Evolutionary conservation across 2,113 vertebrate species (phyloP), one percentile per base, ranked within the genome.

Genomic region (Eudyptes chrysolophus): DNA sequence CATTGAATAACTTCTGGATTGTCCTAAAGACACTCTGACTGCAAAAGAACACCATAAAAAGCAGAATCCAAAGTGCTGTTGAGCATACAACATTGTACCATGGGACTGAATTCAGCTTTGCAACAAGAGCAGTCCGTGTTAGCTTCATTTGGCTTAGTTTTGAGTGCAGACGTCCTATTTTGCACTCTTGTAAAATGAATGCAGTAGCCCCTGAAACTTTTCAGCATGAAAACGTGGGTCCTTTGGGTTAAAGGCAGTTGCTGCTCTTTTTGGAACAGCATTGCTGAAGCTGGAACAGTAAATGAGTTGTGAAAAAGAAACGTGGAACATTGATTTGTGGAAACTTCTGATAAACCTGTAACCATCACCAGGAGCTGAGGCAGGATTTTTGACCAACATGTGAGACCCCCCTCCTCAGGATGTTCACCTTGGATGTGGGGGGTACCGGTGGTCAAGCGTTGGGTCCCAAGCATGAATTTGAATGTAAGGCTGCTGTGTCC

Each of bases 371-470:
- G 65, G 64, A 68, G 14, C 55, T 52, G 32, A 52, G 42, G 55
- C 34, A 36, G 55, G 44, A 22, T 49, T 89, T 85, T 81, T 81
- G 14, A 34, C 54, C 34, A 65, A 1, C 49, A 4, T 24, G 34
- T 6, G 2, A 66, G 38, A 58, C 32, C 19, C 7, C 5, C 2
- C 30, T 84, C 69, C 38, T 86, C 17, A 68, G 55, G 36, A 54
- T 70, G 60, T 78, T 84, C 84, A 30, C 42, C 12, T 84, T 75
- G 48, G 32, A 58, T 71, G 19, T 40, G 25, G 18, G 26, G 16
- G 17, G 1, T 65, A 13, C 34, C 44, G 0, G 0, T 21, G 20
- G 54, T 71, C 42, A 76, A 42, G 21, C 13, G 16, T 30, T 19
- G 9, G 44, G 15, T n/a, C 16, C 72, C 61, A 51, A 60, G 16